Base-by-base conservation (phyloP, 2,888 invertebrate species). In the Mythimna vitellina region DNA sequence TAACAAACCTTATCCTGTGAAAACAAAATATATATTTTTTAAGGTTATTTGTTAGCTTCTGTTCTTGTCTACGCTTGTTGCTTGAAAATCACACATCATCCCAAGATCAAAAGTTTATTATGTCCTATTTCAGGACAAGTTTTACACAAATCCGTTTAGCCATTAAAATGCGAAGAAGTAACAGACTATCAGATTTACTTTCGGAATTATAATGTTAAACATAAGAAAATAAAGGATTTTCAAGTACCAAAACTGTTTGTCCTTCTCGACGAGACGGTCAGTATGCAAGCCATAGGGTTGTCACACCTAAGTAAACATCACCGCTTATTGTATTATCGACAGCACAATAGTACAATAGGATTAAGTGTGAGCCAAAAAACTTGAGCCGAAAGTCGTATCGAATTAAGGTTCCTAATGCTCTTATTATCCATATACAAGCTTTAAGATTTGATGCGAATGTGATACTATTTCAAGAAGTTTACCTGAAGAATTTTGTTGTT, bases 251-350 rank as follows among this genome's bases (percentile, higher is more conserved):
- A 70, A 85, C 62, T 38, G 9, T 0, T 77, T 0, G 69, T 17
- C 22, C 3, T 70, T 70, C 7, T 51, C 1, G 64, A 68, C 70
- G 78, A 87, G 82, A 82, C 85, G 82, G 73, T 74, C 76, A 84
- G 87, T 88, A 86, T 88, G 85, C 80, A 86, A 67, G 73, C 73
- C 66, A 35, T 83, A 91, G 90, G 92, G 91, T 84, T 90, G 90
- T 81, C 88, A 74, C 80, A 72, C 88, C 89, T 90, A 89, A 90
- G 85, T 77, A 89, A 91, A 91, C 80, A 88, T 74, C 60, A 80
- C 74, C 60, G 69, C 58, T 82, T 76, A 86, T 87, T 89, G 83
- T 87, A 73, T 84, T 80, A 83, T 51, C 60, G 65, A 80, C 76
- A 78, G 66, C 60, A 82, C 80, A 83, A 86, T 78, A 73, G 79